phyloP scores from a whole-genome alignment of 92 coral and sea anemone species.

The Scolanthus callimorphus region DNA sequence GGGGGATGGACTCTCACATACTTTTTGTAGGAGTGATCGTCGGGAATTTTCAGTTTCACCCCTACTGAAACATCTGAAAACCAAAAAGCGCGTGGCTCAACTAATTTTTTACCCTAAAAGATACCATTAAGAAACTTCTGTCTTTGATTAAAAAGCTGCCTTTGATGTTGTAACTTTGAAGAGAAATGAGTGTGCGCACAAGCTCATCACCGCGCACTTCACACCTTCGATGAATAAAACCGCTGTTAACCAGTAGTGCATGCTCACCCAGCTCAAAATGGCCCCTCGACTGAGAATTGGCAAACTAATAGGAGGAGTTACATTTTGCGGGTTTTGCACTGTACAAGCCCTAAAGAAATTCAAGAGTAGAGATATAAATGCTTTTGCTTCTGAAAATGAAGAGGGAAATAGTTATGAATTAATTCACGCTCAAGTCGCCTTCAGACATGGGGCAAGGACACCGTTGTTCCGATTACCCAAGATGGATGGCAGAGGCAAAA shows the following conservation, averaged over 20 bases:
- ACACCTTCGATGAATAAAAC: too few species aligned
- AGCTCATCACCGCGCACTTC: too few species aligned
- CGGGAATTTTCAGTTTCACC: too few species aligned
- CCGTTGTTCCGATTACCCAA: slow-evolving; percentile 65
- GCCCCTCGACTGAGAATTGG: slow-evolving; percentile 32
- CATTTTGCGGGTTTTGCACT: slow-evolving; percentile 54
- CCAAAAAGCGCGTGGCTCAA: too few species aligned
- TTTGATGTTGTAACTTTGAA: too few species aligned
- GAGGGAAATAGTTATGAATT: slow-evolving; percentile 33
- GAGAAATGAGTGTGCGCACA: too few species aligned
- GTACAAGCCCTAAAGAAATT: slow-evolving; percentile 19
- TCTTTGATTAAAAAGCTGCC: too few species aligned
- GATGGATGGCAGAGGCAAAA: slow-evolving; percentile 7
- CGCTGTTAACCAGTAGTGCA: not conserved
- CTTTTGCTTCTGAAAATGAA: slow-evolving; percentile 21
- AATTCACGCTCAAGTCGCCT: slow-evolving; percentile 80
- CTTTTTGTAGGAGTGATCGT: too few species aligned
- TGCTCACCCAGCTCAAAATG: slow-evolving; percentile 37
- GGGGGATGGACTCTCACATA: too few species aligned
- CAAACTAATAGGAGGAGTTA: slow-evolving; percentile 41
- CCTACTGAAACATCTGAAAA: too few species aligned
- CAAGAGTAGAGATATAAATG: not conserved
- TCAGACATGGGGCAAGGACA: slow-evolving; percentile 95
- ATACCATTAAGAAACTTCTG: too few species aligned
- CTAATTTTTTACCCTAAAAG: too few species aligned